Percentiles rank a stretch among this genome's conserved stretches.
These are phyloP conservation scores for Drosophila athabasca DNA, from an alignment of 1,140 invertebrate species.

Conservation along the genomic window DNA sequence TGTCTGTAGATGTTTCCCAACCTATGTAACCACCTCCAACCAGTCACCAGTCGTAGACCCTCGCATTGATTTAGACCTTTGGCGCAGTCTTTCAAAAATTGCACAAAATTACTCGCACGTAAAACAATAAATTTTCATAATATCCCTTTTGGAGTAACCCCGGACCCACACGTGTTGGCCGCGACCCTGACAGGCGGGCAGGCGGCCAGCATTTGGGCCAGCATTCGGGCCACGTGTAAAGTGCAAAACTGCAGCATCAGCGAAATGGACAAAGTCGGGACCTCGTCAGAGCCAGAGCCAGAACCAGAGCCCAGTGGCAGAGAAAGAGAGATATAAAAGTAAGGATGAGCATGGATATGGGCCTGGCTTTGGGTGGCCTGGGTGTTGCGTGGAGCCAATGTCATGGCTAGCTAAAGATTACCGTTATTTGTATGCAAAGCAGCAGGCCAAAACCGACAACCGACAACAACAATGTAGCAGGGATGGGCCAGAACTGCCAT, in stretches of 20 bases:
- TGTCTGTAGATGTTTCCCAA: not conserved
- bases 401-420: constrained; percentile 61
- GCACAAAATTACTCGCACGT: constrained; percentile 68
- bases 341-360: not conserved
- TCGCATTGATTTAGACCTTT: constrained; percentile 12
- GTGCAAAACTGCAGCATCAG: constrained; percentile 78
- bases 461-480: constrained; percentile 37
- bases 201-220: not conserved
- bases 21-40: too few species aligned
- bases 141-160: constrained; percentile 26
- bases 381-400: constrained; percentile 20
- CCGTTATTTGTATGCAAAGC: constrained; percentile 80
- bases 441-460: constrained; percentile 66
- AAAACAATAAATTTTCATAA: constrained; percentile 78
- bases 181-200: constrained; percentile 24
- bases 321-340: constrained; percentile 4
- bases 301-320: too few species aligned
- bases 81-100: constrained; percentile 42
- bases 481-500: constrained; percentile 55
- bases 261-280: constrained; percentile 44
- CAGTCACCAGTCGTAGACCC: not conserved
- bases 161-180: constrained; percentile 20
- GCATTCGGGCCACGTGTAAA: constrained; percentile 62
- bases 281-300: constrained; percentile 26
- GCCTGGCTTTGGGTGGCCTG: not conserved